These are phyloP conservation scores for Ennomos erosarius DNA, from an alignment of 2,888 invertebrate species.

Conservation along the genomic window DNA sequence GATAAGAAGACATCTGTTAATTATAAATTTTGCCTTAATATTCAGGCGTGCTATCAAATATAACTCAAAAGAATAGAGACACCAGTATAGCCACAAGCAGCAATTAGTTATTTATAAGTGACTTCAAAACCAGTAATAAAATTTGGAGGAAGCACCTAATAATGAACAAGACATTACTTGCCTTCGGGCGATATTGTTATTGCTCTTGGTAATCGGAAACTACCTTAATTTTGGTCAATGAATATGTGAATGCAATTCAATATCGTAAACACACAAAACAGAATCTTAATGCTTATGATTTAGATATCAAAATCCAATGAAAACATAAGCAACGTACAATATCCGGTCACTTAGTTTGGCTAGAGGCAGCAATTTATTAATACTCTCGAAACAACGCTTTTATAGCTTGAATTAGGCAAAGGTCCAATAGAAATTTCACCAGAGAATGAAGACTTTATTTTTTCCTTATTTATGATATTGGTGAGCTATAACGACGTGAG, in stretches of 20 bases:
- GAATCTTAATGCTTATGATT: constrained; percentile 32
- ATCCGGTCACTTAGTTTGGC: constrained; percentile 77
- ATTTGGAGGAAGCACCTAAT: constrained; percentile 68
- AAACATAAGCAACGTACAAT: constrained; percentile 53
- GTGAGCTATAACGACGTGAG: constrained; percentile 43
- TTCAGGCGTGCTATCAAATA: not conserved
- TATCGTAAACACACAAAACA: constrained; percentile 32
- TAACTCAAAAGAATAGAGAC: constrained; percentile 23
- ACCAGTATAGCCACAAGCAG: constrained; percentile 32
- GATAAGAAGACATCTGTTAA: constrained; percentile 2
- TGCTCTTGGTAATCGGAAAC: constrained; percentile 77
- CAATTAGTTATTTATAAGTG: constrained; percentile 29
- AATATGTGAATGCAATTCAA: constrained; percentile 77
- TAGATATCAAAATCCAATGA: constrained; percentile 38
- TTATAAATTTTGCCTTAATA: not conserved
- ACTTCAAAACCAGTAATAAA: constrained; percentile 47
- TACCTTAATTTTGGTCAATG: constrained; percentile 81
- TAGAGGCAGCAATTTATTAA: constrained; percentile 79
- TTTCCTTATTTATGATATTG: constrained; percentile 48
- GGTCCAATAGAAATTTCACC: constrained; percentile 63
- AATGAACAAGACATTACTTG: constrained; percentile 61
- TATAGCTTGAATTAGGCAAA: constrained; percentile 76
- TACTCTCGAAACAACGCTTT: constrained; percentile 69
- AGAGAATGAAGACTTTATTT: constrained; percentile 67
- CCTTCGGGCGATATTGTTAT: constrained; percentile 72